Evolutionary conservation across 1,140 invertebrate species (phyloP).

Genomic region (Harpegnathos saltator): DNA sequence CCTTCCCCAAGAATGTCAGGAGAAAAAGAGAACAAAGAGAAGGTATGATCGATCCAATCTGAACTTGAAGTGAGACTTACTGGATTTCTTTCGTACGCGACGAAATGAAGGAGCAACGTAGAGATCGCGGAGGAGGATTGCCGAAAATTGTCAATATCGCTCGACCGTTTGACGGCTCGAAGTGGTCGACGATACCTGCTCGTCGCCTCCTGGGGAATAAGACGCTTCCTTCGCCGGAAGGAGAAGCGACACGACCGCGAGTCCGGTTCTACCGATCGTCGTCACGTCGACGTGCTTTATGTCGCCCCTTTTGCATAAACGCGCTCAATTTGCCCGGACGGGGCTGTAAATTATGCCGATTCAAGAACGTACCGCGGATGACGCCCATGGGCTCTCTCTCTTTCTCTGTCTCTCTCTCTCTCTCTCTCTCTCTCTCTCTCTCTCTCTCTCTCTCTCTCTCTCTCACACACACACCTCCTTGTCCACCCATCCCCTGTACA

Average conservation of each 20-base stretch:
- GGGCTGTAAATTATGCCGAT: slow-evolving; percentile 76
- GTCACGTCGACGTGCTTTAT: slow-evolving; percentile 62
- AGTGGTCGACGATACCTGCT: background rate
- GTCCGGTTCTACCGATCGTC: slow-evolving; percentile 43
- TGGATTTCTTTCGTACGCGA: too few relatives aligned
- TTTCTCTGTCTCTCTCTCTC: slow-evolving; percentile 33
- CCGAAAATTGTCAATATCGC: too few relatives aligned
- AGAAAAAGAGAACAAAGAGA: too few relatives aligned
- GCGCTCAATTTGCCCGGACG: slow-evolving; percentile 65
- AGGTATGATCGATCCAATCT: too few relatives aligned
- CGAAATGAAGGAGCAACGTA: too few relatives aligned
- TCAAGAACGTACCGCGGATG: slow-evolving; percentile 67
- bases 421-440: background rate
- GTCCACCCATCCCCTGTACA: slow-evolving; percentile 3
- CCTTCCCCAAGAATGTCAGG: too few relatives aligned
- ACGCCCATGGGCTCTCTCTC: slow-evolving; percentile 74
- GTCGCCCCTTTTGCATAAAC: slow-evolving; percentile 62
- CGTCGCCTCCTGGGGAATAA: background rate
- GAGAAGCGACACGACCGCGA: slow-evolving; percentile 34
- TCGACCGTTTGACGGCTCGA: background rate
- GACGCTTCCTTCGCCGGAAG: slow-evolving; percentile 48
- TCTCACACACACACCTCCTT: background rate
- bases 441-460: background rate
- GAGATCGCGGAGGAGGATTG: too few relatives aligned
- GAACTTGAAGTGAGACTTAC: too few relatives aligned